These are phyloP conservation scores for Lycopodina hypogea DNA, from an alignment of 37 sponge, comb jelly and placozoan species.

Conservation along the genomic window DNA sequence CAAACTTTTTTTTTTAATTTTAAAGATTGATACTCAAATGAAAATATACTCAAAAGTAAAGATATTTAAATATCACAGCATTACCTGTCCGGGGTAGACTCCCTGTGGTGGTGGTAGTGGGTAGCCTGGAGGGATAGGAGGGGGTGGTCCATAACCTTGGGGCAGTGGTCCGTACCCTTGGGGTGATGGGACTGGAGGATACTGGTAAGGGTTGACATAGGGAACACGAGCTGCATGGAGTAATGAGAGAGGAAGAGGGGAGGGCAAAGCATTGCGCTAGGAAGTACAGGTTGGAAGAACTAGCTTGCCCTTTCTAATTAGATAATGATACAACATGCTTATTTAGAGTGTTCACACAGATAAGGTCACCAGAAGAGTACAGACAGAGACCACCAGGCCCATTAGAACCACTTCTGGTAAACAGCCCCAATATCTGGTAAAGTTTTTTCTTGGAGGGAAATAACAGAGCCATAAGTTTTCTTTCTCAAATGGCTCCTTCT, in stretches of 20 bases:
- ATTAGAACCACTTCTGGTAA: too few species aligned
- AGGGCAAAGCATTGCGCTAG: too few species aligned
- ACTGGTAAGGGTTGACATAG: conserved; percentile 9
- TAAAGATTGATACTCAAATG: neutral
- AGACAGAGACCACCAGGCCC: neutral
- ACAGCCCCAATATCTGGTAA: too few species aligned
- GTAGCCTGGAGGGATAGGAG: conserved; percentile 11
- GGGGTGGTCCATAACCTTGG: conserved; percentile 20
- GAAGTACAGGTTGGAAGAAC: too few species aligned
- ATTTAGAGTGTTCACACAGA: conserved; percentile 19
- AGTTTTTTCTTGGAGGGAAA: neutral
- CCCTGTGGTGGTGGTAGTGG: conserved; percentile 13
- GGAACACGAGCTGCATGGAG: neutral
- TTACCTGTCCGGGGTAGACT: conserved; percentile 7
- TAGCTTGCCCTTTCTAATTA: too few species aligned
- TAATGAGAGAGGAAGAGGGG: neutral
- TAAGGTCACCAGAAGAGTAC: neutral
- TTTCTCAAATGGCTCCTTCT: too few species aligned
- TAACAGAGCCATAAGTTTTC: neutral
- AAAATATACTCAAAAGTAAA: neutral
- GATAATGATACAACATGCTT: conserved; percentile 5
- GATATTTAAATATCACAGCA: neutral
- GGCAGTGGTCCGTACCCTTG: neutral
- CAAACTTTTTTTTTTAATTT: too few species aligned
- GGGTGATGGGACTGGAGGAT: neutral